Percentiles rank a stretch among this genome's conserved stretches.
These are phyloP conservation scores for Melieria crassipennis DNA, from an alignment of 2,888 invertebrate species.

Conservation along the genomic window DNA sequence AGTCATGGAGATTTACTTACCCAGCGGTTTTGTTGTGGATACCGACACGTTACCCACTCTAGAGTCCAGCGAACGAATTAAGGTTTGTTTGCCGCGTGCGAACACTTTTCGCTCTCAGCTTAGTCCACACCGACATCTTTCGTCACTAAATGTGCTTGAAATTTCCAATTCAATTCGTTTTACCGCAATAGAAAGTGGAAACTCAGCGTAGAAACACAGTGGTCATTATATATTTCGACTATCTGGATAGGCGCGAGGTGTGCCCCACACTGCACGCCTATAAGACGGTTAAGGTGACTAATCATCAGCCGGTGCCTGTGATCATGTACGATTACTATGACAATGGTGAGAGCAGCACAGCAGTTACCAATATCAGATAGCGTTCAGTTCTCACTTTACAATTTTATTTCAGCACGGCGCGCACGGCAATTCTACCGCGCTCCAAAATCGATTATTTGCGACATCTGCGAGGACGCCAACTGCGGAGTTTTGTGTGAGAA, in stretches of 20 bases:
- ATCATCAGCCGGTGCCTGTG: slow-evolving; percentile 87
- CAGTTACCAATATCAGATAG: background rate
- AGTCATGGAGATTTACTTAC: slow-evolving; percentile 88
- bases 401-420: slow-evolving; percentile 72
- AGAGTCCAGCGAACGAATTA: slow-evolving; percentile 67
- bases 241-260: slow-evolving; percentile 74
- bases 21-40: slow-evolving; percentile 91
- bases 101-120: background rate
- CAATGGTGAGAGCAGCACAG: slow-evolving; percentile 74
- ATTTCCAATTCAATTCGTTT: background rate
- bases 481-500: slow-evolving; percentile 62
- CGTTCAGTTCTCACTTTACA: background rate
- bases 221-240: slow-evolving; percentile 81
- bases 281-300: slow-evolving; percentile 84
- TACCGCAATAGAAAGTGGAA: slow-evolving; percentile 70
- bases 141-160: background rate
- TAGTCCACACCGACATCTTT: background rate
- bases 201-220: slow-evolving; percentile 72
- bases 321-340: slow-evolving; percentile 93
- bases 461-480: slow-evolving; percentile 81
- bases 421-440: slow-evolving; percentile 85
- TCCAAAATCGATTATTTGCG: slow-evolving; percentile 77
- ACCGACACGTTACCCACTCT: slow-evolving; percentile 79
- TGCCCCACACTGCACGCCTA: slow-evolving; percentile 90
- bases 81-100: slow-evolving; percentile 42